Percentiles rank a stretch among this genome's conserved stretches.
Conservation (phyloP, 2,888 invertebrate species). For the Diplolepis rosae region DNA sequence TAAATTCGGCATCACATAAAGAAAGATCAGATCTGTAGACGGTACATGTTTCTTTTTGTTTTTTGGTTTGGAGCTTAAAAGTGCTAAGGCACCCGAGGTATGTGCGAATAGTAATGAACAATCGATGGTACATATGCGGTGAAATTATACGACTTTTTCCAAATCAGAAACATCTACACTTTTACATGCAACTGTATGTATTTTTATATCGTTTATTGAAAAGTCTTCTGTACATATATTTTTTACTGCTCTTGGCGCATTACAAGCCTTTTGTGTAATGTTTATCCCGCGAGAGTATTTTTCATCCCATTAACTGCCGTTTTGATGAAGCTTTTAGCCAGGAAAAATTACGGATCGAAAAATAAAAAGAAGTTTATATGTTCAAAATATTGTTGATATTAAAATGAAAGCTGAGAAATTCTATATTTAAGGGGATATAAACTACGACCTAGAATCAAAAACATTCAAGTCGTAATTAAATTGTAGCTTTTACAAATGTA, state of each 20-base stretch:
- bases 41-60: constrained; percentile 27
- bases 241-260: constrained; percentile 38
- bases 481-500: neutral
- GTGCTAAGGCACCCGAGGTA: constrained; percentile 70
- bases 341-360: neutral
- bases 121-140: neutral
- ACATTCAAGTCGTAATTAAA: neutral
- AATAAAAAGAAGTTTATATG: neutral
- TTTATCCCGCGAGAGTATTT: constrained; percentile 11
- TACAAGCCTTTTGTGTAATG: constrained; percentile 22
- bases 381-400: too few relatives aligned
- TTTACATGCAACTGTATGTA: constrained; percentile 23
- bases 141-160: neutral
- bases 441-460: accelerated
- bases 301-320: constrained; percentile 20
- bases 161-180: constrained; percentile 26
- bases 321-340: too few relatives aligned
- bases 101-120: neutral
- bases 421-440: too few relatives aligned
- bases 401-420: too few relatives aligned
- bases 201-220: constrained; percentile 56
- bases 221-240: constrained; percentile 56
- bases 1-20: neutral
- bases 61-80: constrained; percentile 55
- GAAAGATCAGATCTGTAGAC: neutral